A percentile compares a stretch with the other conserved stretches of the same genome.
phyloP scores from a whole-genome alignment of 2,888 invertebrate species.

The Dexiosoma caninum region DNA sequence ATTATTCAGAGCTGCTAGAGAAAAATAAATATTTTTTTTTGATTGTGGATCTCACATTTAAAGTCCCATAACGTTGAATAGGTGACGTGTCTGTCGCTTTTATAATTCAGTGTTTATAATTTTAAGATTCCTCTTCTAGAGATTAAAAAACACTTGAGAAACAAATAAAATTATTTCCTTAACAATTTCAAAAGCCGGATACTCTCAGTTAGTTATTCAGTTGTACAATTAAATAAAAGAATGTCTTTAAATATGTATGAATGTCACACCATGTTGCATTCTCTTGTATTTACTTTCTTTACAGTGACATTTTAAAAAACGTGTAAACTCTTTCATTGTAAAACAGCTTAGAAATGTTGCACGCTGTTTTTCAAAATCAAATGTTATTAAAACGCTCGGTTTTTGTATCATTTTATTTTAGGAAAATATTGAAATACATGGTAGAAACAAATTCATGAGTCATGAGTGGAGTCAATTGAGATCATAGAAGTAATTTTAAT shows the following conservation, averaged over 20 bases:
- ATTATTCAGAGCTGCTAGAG: too few relatives aligned
- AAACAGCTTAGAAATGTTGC: conserved; percentile 17
- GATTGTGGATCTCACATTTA: too few relatives aligned
- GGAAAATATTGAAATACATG: neutral
- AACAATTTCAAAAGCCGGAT: neutral
- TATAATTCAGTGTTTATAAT: too few relatives aligned
- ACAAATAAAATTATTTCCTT: neutral
- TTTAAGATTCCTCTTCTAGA: too few relatives aligned
- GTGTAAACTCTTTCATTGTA: conserved; percentile 1
- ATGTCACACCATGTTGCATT: conserved; percentile 40
- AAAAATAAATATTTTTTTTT: too few relatives aligned
- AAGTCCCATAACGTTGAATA: too few relatives aligned
- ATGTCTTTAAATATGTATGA: too few relatives aligned
- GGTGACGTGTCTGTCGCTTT: too few relatives aligned
- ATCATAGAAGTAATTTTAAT: neutral
- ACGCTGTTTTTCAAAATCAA: conserved; percentile 57
- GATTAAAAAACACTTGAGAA: neutral
- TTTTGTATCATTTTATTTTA: conserved; percentile 19
- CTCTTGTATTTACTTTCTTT: neutral
- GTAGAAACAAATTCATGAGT: neutral
- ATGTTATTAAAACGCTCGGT: conserved; percentile 63
- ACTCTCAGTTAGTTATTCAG: neutral
- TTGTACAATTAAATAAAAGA: too few relatives aligned
- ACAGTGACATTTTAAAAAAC: conserved; percentile 35
- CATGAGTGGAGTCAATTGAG: neutral